Percentiles rank a stretch among this genome's conserved stretches.
These are phyloP conservation scores for Oncorhynchus masou DNA, from an alignment of 2,113 vertebrate species.

Conservation along the genomic window DNA sequence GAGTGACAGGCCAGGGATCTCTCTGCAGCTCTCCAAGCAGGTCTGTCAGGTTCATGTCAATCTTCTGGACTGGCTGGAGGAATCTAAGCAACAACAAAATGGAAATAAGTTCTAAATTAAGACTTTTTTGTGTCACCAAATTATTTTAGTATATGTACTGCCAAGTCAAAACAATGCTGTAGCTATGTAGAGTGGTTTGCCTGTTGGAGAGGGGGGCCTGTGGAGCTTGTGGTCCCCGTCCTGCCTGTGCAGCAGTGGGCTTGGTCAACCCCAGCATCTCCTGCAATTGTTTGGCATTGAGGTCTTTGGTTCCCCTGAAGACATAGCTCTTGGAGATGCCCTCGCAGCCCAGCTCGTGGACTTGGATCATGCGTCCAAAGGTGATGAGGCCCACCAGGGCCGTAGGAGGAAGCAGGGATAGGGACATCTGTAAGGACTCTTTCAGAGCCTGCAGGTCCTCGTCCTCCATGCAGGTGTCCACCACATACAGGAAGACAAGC, in stretches of 20 bases:
- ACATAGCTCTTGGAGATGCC: conserved; percentile 98
- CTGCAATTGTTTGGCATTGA: conserved; percentile 94
- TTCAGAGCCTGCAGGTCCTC: conserved; percentile 96
- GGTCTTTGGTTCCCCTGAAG: conserved; percentile 94
- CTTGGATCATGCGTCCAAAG: conserved; percentile 97
- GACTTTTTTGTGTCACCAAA: too few relatives aligned
- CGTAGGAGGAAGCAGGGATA: conserved; percentile 91
- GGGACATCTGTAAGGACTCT: conserved; percentile 97
- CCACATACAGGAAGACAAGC: conserved; percentile 95
- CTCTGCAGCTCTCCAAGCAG: conserved; percentile 94
- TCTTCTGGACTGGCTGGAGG: conserved; percentile 94
- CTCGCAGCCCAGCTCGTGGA: conserved; percentile 96
- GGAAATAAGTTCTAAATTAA: too few relatives aligned
- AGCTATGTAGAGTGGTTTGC: conserved; percentile 60
- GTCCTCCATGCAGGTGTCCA: conserved; percentile 99
- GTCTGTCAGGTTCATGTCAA: conserved; percentile 98
- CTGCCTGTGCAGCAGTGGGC: conserved; percentile 80
- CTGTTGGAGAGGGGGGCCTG: conserved; percentile 90
- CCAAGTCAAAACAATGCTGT: too few relatives aligned
- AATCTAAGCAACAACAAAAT: conserved; percentile 73
- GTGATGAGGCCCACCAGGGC: conserved; percentile 96
- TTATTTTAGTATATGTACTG: too few relatives aligned
- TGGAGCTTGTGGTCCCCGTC: conserved; percentile 82
- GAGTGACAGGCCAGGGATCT: conserved; percentile 96
- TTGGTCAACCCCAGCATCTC: conserved; percentile 95